Conservation (phyloP, 2,888 invertebrate species). For the Eugnorisma glareosa region DNA sequence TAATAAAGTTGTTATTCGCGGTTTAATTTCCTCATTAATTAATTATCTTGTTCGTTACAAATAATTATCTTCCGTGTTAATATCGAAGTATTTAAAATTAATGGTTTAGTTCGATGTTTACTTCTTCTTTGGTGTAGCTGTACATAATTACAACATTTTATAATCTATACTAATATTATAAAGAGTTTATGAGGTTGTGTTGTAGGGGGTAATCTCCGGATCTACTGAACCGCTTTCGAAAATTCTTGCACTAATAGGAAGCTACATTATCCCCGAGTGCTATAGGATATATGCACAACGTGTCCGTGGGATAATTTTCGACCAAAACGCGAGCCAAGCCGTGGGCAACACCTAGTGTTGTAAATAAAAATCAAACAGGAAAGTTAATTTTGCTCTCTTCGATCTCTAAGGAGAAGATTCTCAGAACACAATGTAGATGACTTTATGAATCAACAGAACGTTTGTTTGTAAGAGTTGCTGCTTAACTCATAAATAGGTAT, state of each 20-base stretch:
- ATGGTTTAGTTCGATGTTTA: conserved; percentile 14
- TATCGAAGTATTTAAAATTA: conserved; percentile 25
- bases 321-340: too few species aligned
- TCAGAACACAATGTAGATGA: neutral
- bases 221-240: too few species aligned
- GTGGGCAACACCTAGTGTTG: too few species aligned
- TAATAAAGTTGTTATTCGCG: neutral
- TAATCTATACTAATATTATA: too few species aligned
- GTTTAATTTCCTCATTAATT: conserved; percentile 18
- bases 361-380: neutral
- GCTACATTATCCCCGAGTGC: too few species aligned
- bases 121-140: conserved; percentile 6
- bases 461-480: neutral
- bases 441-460: neutral
- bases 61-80: conserved; percentile 40
- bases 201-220: too few species aligned
- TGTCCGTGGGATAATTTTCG: too few species aligned
- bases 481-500: too few species aligned
- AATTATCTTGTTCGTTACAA: conserved; percentile 5
- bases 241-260: too few species aligned
- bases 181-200: too few species aligned
- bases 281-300: too few species aligned
- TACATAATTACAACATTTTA: neutral
- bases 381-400: neutral
- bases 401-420: neutral